Base-by-base conservation (phyloP, 2,888 invertebrate genomes). In the Geotrupes spiniger region DNA sequence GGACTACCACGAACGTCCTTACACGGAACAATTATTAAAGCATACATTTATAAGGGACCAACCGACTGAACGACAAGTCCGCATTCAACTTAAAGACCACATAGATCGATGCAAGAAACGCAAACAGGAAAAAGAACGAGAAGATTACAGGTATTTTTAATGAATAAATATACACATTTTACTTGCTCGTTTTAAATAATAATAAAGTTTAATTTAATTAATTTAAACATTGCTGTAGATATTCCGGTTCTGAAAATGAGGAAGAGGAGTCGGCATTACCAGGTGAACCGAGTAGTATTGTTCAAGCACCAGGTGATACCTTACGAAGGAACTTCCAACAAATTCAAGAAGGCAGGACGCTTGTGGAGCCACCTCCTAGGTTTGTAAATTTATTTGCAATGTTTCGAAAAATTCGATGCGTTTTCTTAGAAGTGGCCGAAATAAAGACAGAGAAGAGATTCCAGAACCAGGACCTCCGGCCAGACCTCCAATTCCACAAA, bases 1-100 rank as follows among this genome's bases (percentile, higher is more conserved):
- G 80, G 98, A 99, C 77, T 99, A 99, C 76, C 96, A 96, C 74
- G 93, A 94, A 77, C 81, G 99, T 69, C 98, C 98, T 54, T 97
- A 94, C 75, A 99, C 99, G 60, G 99, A 99, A 75, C 92, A 96
- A 74, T 82, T 99, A 58, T 78, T 99, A 59, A 95, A 94, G 74
- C 97, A 99, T 79, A 85, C 95, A 51, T 99, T 97, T 75, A 96
- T 99, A 68, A 87, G 92, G 76, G 98, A 99, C 78, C 97, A 98
- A 76, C 97, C 98, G 12, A 97, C 96, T 42, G 99, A 99, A 76
- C 80, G 97, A 63, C 95, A 98, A 79, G 96, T 98, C 60, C 82
- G 97, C 69, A 97, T 96, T 76, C 96, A 98, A 74, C 83, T 99
- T 58, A 98, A 98, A 76, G 99, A 99, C 77, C 98, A 99, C 76